Base-by-base conservation (phyloP, 2,113 vertebrate genomes). In the Montifringilla adamsi region DNA sequence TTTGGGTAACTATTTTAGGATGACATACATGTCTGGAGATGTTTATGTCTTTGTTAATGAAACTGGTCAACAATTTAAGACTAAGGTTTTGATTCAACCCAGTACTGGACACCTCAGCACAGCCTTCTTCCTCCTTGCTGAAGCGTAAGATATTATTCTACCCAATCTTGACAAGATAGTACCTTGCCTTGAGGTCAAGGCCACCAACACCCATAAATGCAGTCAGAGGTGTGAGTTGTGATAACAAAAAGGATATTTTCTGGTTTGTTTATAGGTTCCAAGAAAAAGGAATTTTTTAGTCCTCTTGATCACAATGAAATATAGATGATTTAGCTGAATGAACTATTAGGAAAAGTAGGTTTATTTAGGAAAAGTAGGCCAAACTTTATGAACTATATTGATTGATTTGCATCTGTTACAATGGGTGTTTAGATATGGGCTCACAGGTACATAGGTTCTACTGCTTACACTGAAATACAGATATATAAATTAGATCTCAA, bases 181-280 rank as follows among this genome's bases (percentile, higher is more conserved):
- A 53, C 4, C 21, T 53, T 0, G 0, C 47, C 31, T 68, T 47
- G 24, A 69, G 23, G 11, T 55, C 0, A 0, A 64, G n/a, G 7
- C 4, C 27, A 33, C 44, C 43, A 44, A 49, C 20, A 18, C 20
- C 8, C 49, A 13, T 43, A 49, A 64, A 26, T n/a, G 5, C 13
- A 31, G 17, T n/a, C 20, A 74, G 3, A 47, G 28, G 5, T 74
- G 28, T 44, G 27, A 89, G 7, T 22, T 41, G 30, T 56, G 8
- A 27, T 47, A 31, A 69, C 23, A 59, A 74, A 82, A 13, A 18
- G 2, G 6, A 62, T 9, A 1, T 47, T 77, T 89, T 77, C 27
- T 53, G 8, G 35, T 20, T 49, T 82, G 4, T 53, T 83, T 37
- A 24, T 27, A 74, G 6, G 6, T 46, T 75, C 14, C 19, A 84